Base-by-base conservation (phyloP, 2,797 vertebrate genomes). In the Champsocephalus esox region DNA sequence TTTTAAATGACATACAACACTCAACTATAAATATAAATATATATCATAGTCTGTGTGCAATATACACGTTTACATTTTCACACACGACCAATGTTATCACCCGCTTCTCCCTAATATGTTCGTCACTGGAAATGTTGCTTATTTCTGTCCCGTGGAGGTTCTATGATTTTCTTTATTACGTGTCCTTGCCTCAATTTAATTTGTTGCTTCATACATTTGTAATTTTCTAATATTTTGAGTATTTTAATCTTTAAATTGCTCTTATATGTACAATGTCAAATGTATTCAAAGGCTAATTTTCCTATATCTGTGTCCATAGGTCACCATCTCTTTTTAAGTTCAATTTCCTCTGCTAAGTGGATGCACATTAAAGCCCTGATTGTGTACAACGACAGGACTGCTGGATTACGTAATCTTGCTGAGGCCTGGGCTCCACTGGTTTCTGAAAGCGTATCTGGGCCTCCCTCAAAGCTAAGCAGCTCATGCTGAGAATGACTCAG, bases 401-500 rank as follows among this genome's bases (percentile, higher is more conserved):
- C 55, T 56, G 65, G 21, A 14, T 89, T 83, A 78, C 44, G 54
- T 86, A 81, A 86, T 77, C 50, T 50, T 13, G 4, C 67, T 19
- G 46, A 82, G 63, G 41, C 32, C 73, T 61, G 58, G 57, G 68
- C 74, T 83, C 50, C 80, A 45, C 34, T 77, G 73, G 62, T 77
- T 67, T 44, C 71, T 61, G 28, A 78, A 57, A 83, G 43, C 12
- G 46, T 73, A 80, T 69, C 58, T 57, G 48, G 60, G 59, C 61
- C 81, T 79, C 81, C 61, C 51, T 81, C 41, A 74, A 51, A 78
- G 70, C n/a, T 7, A 48, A 61, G 46, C 57, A 51, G 24, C 58
- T 83, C 75, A 59, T 34, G 51, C 67, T 73, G 61, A 77, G 61
- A 84, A 66, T 79, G 79, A 89, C 71, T 81, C 73, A 85, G 55